Base-by-base conservation (phyloP, 2,797 vertebrate species). In the Microctenopoma lineatum region DNA sequence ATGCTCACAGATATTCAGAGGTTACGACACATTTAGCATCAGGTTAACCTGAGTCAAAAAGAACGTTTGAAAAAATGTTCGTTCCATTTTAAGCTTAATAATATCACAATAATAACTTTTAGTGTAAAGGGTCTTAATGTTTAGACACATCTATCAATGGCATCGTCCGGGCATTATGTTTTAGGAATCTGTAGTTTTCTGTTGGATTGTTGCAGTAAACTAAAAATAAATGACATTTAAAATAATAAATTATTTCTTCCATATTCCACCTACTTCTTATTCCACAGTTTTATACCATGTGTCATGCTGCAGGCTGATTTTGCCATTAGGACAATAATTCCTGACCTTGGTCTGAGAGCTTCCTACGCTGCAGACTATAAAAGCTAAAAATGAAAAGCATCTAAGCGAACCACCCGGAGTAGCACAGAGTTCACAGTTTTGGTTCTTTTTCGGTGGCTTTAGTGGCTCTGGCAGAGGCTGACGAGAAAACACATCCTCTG, bases 401-500 rank as follows among this genome's bases (percentile, higher is more conserved):
- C 15, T 53, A 3, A 47, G 46, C 34, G 25, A 26, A 42, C 38
- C 12, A 46, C 51, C n/a, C 42, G 52, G 15, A 64, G 50, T 21
- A 45, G 21, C 21, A 36, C 13, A 44, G 64, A 62, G 70, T 80
- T 84, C 68, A 76, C 52, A 38, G 58, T 7, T 34, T 34, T 8
- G 14, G 14, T 47, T 73, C 54, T 75, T 59, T 60, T 66, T 18
- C 45, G 55, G 61, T 59, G 71, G 70, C 73, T 82, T 80, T 62
- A 54, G 71, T 53, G 66, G 65, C 50, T 76, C 72, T 87, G 78
- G 85, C 77, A 77, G 36, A 53, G 57, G 67, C 56, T 45, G 53
- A 41, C 2, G 26, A 70, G 74, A 61, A 77, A 80, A 81, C 73
- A 81, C 77, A 80, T 84, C 63, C 59, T 39, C 69, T 86, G 82